Conservation (phyloP, 1,140 invertebrate species). For the Bactericera cockerelli region DNA sequence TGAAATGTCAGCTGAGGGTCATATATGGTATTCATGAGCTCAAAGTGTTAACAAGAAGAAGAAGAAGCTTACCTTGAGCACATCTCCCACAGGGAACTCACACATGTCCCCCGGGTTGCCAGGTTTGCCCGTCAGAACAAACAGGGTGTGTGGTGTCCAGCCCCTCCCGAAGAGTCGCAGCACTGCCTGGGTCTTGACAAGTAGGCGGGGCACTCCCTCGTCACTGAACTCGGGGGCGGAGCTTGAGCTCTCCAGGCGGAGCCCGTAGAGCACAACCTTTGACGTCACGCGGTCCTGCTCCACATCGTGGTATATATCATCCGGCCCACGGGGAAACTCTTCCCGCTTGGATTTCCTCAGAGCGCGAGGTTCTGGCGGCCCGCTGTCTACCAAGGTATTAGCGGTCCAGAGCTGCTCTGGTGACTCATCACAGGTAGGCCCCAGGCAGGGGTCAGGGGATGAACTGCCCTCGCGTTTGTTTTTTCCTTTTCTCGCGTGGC, state of each 20-base stretch:
- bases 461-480: no score
- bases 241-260: conserved; percentile 15
- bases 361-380: no score
- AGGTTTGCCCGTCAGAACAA: conserved; percentile 48
- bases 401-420: no score
- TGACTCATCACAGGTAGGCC: no score
- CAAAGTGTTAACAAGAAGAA: no score
- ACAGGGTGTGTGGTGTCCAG: conserved; percentile 43
- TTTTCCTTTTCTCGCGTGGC: neutral
- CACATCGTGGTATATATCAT: no score
- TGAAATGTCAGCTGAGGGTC: no score
- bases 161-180: conserved; percentile 59
- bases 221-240: conserved; percentile 31
- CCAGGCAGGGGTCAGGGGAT: no score
- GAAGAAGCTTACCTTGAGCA: conserved; percentile 29
- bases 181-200: conserved; percentile 37
- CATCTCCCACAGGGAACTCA: conserved; percentile 28
- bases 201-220: conserved; percentile 45
- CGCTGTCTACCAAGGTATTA: no score
- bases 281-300: neutral
- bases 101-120: conserved; percentile 34
- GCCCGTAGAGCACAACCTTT: conserved; percentile 13
- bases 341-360: no score
- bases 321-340: no score
- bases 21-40: no score